A percentile compares a stretch with the other conserved stretches of the same genome.
phyloP scores from a whole-genome alignment of 1,140 invertebrate genomes.

The Acromyrmex charruanus region DNA sequence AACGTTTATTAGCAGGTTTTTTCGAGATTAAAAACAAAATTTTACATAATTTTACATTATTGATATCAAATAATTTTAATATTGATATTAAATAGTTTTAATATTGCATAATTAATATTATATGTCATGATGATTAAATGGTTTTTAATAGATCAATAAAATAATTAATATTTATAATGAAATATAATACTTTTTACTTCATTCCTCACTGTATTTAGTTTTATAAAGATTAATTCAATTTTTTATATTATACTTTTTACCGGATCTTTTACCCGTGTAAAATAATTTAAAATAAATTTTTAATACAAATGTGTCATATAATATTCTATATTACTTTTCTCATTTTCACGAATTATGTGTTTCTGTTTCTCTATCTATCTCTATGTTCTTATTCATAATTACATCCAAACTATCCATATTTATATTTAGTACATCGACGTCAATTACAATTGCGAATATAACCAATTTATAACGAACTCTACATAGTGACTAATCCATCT shows the following conservation, averaged over 20 bases:
- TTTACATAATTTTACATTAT: background rate
- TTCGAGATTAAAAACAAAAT: background rate
- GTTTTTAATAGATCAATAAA: constrained; percentile 7
- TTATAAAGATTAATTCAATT: background rate
- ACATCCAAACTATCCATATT: background rate
- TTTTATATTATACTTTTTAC: background rate
- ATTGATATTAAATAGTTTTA: constrained; percentile 16
- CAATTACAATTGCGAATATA: background rate
- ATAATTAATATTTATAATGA: constrained; percentile 12
- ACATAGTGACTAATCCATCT: background rate
- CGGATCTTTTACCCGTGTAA: background rate
- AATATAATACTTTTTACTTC: background rate
- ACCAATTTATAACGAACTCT: background rate
- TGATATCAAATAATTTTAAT: constrained; percentile 19
- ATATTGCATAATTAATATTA: constrained; percentile 15
- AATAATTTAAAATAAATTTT: constrained; percentile 12
- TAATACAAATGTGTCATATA: background rate
- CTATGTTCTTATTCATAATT: too few relatives aligned
- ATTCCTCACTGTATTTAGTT: constrained; percentile 2
- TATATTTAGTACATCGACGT: background rate
- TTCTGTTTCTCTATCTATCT: background rate
- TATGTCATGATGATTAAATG: background rate
- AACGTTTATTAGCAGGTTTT: background rate
- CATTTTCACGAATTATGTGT: background rate
- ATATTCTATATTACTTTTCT: background rate